These are phyloP conservation scores for Tribolium castaneum DNA, from an alignment of 1,140 invertebrate genomes.

Conservation along the genomic window DNA sequence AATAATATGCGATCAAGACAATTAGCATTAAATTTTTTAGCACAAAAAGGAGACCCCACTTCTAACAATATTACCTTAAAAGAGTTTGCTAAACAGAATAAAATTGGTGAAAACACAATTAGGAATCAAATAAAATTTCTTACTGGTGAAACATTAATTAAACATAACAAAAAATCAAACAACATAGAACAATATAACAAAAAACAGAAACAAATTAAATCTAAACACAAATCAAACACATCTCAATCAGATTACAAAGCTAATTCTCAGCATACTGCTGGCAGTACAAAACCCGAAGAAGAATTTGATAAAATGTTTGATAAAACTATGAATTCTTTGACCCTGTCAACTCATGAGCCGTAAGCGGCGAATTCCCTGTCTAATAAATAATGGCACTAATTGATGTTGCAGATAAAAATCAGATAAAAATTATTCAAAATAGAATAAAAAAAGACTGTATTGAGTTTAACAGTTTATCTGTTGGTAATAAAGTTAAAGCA, in stretches of 20 bases:
- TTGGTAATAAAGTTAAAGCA: constrained; percentile 14
- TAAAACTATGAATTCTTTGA: too few relatives aligned
- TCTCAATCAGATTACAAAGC: too few relatives aligned
- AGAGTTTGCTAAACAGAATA: constrained; percentile 30
- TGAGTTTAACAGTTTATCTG: constrained; percentile 29
- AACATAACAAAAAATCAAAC: not conserved
- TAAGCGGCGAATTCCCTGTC: constrained; percentile 23
- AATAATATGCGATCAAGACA: constrained; percentile 38
- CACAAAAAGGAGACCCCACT: constrained; percentile 35
- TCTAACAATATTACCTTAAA: constrained; percentile 31
- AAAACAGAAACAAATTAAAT: too few relatives aligned
- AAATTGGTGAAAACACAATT: constrained; percentile 18
- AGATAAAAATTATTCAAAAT: constrained; percentile 27
- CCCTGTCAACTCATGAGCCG: too few relatives aligned
- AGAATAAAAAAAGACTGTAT: constrained; percentile 35
- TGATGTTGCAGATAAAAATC: constrained; percentile 31
- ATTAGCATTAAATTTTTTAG: constrained; percentile 39
- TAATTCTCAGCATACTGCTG: too few relatives aligned
- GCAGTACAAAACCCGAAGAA: too few relatives aligned
- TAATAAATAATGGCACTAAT: constrained; percentile 35
- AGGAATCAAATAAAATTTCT: too few relatives aligned
- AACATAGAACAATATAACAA: not conserved
- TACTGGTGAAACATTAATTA: too few relatives aligned
- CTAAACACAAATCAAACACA: too few relatives aligned
- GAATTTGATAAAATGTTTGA: too few relatives aligned